A percentile compares a stretch with the other conserved stretches of the same genome.
Conservation (phyloP, 2,888 invertebrate species). For the Dryobotodes eremita region DNA sequence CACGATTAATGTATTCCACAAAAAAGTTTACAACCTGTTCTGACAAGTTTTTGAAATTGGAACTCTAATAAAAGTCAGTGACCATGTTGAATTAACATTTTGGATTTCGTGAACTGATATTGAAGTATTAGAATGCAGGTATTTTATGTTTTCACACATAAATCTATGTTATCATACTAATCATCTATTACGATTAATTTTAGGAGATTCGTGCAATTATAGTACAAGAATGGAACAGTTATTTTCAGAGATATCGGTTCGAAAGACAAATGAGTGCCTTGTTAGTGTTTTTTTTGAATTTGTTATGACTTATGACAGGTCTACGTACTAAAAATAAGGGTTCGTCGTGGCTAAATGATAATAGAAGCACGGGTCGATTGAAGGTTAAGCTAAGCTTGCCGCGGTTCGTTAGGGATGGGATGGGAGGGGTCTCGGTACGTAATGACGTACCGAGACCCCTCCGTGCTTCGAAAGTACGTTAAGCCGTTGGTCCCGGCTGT, state of each 20-base stretch:
- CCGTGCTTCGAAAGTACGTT: too few species aligned
- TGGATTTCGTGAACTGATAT: neutral
- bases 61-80: slow-evolving; percentile 55
- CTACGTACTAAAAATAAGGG: neutral
- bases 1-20: slow-evolving; percentile 16
- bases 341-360: too few species aligned
- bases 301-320: neutral
- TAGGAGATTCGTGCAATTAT: neutral
- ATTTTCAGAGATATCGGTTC: neutral
- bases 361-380: too few species aligned
- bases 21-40: slow-evolving; percentile 33
- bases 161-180: neutral
- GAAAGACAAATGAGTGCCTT: neutral
- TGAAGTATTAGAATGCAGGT: neutral
- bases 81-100: slow-evolving; percentile 23
- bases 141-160: slow-evolving; percentile 35
- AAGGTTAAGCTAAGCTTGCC: too few species aligned
- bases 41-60: slow-evolving; percentile 49
- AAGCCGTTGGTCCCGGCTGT: too few species aligned
- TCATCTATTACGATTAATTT: neutral
- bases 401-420: too few species aligned
- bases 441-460: too few species aligned
- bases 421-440: too few species aligned
- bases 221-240: neutral
- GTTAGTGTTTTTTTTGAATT: neutral